Evolutionary conservation across 2,888 invertebrate species (phyloP).

Genomic region (Ametastegia equiseti): DNA sequence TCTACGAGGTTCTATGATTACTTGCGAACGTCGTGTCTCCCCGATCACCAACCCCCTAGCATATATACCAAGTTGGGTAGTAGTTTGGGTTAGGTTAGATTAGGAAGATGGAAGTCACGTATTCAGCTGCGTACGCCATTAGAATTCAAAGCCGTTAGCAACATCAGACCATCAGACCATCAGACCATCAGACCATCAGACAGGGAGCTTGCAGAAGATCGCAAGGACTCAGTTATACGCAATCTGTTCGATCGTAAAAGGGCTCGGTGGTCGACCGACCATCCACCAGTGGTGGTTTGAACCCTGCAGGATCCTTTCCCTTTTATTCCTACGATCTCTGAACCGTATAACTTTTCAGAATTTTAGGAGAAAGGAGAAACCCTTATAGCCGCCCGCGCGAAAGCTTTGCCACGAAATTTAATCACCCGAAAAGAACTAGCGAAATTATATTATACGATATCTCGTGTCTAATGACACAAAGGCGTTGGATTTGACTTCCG

Average conservation of each 20-base stretch:
- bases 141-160: constrained; percentile 39
- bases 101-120: constrained; percentile 21
- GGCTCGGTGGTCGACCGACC: neutral
- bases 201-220: neutral
- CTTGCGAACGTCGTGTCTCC: neutral
- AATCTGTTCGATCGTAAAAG: constrained; percentile 14
- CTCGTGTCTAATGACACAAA: too few species aligned
- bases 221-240: neutral
- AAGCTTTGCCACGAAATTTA: neutral
- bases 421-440: too few species aligned
- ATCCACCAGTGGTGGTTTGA: neutral
- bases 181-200: too few species aligned
- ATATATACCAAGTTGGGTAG: constrained; percentile 16
- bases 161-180: too few species aligned
- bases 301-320: neutral
- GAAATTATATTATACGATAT: too few species aligned
- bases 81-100: constrained; percentile 13
- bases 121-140: constrained; percentile 30
- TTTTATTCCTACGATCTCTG: constrained; percentile 9
- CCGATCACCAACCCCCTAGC: too few species aligned
- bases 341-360: neutral
- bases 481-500: too few species aligned
- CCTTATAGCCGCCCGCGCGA: neutral
- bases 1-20: neutral
- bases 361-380: neutral